Evolutionary conservation across 2,113 vertebrate genomes (phyloP).

Genomic region (Mixornis gularis): DNA sequence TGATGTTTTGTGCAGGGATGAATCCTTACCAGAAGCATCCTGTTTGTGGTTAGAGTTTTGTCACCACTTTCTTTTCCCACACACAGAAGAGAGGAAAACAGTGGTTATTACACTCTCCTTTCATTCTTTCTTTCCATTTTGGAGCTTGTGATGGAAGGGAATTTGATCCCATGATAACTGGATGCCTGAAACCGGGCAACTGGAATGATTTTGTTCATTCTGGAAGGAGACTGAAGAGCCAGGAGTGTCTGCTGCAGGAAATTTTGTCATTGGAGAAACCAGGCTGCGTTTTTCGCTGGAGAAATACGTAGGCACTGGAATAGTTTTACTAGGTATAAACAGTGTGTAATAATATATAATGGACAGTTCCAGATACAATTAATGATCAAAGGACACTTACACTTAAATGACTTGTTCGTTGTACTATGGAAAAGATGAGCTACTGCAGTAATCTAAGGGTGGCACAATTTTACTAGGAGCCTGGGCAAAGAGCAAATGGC

Average conservation of each 20-base stretch:
- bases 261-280: neutral
- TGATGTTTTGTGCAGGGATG: neutral
- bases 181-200: neutral
- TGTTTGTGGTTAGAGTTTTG: neutral
- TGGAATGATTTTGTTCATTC: neutral
- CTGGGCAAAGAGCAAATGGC: neutral
- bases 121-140: neutral
- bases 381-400: neutral
- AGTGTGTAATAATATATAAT: neutral
- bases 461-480: neutral
- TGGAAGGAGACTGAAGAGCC: neutral
- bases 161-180: neutral
- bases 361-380: neutral
- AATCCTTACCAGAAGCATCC: neutral
- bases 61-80: neutral
- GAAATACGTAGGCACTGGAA: neutral
- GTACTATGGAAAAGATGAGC: neutral
- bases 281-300: neutral
- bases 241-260: neutral
- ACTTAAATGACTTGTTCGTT: neutral
- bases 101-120: neutral
- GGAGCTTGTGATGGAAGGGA: neutral
- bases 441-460: neutral
- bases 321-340: neutral
- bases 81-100: neutral